A percentile compares a stretch with the other conserved stretches of the same genome.
These are phyloP conservation scores for Lepidochrysops patricia DNA, from an alignment of 2,888 invertebrate genomes.

Conservation along the genomic window DNA sequence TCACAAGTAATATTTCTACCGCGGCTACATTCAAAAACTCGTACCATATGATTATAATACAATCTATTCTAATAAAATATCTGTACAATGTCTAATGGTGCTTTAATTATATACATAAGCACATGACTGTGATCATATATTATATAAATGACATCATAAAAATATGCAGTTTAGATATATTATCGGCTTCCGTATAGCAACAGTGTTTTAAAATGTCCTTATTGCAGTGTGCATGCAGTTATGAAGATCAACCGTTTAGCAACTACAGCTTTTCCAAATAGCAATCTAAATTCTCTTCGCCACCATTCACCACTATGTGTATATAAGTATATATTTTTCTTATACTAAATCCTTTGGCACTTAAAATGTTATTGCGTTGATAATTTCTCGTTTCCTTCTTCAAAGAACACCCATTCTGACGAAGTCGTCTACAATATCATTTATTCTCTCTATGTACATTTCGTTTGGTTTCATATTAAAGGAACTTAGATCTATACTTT, in stretches of 20 bases:
- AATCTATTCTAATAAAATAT: too few species aligned
- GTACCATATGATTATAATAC: too few species aligned
- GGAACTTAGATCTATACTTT: conserved; percentile 12
- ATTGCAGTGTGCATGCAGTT: too few species aligned
- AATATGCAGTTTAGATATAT: too few species aligned
- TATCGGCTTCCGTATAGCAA: too few species aligned
- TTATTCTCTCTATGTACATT: conserved; percentile 20
- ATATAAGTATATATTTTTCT: too few species aligned
- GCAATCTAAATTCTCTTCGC: neutral
- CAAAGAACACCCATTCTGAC: conserved; percentile 17
- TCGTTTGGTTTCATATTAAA: conserved; percentile 19
- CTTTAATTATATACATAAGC: neutral
- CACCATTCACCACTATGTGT: too few species aligned
- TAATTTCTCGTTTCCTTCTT: neutral
- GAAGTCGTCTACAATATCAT: conserved; percentile 24
- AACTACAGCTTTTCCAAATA: neutral
- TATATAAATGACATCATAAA: neutral
- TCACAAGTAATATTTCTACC: too few species aligned
- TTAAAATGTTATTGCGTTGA: neutral
- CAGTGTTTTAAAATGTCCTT: too few species aligned
- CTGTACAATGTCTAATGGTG: neutral
- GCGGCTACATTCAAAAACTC: too few species aligned
- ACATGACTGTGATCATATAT: neutral
- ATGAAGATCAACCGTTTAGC: too few species aligned
- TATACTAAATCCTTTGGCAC: too few species aligned